phyloP scores from a whole-genome alignment of 2,888 invertebrate species.

The Sphaeridia pumilis region DNA sequence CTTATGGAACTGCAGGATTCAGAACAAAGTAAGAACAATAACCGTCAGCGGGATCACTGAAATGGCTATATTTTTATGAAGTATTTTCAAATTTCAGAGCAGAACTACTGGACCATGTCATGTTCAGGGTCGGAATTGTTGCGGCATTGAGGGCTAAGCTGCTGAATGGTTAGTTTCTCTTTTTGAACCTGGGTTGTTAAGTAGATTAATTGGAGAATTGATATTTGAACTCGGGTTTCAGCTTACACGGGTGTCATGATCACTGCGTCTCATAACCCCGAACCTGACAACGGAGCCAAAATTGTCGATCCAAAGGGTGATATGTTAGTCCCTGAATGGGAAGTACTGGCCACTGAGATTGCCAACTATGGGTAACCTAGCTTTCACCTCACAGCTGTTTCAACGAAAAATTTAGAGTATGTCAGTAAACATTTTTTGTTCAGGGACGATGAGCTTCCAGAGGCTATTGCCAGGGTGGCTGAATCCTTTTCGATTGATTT shows the following conservation, averaged over 20 bases:
- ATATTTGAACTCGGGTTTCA: constrained; percentile 37
- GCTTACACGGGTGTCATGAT: constrained; percentile 94
- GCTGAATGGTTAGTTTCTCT: constrained; percentile 52
- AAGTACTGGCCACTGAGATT: constrained; percentile 70
- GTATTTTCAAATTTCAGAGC: constrained; percentile 52
- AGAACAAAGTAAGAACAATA: constrained; percentile 40
- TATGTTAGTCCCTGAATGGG: constrained; percentile 91
- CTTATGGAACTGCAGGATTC: constrained; percentile 47
- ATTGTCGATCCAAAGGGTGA: constrained; percentile 90
- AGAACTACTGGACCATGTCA: constrained; percentile 70
- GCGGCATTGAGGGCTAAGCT: constrained; percentile 76
- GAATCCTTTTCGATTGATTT: constrained; percentile 60
- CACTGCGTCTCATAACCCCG: constrained; percentile 97
- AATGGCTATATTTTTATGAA: not conserved
- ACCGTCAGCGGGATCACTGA: not conserved
- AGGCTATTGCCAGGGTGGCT: constrained; percentile 57
- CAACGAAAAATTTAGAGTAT: not conserved
- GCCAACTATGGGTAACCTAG: constrained; percentile 60
- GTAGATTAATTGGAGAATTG: not conserved
- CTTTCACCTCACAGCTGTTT: not conserved
- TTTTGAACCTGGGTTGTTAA: too few species aligned
- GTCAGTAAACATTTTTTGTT: constrained; percentile 23
- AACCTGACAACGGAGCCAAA: constrained; percentile 92
- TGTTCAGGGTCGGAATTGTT: constrained; percentile 87
- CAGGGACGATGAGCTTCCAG: constrained; percentile 60